Evolutionary conservation across 2,888 invertebrate genomes (phyloP), one percentile per base, ranked within the genome.

Genomic region (Venustoraphidia nigricollis): DNA sequence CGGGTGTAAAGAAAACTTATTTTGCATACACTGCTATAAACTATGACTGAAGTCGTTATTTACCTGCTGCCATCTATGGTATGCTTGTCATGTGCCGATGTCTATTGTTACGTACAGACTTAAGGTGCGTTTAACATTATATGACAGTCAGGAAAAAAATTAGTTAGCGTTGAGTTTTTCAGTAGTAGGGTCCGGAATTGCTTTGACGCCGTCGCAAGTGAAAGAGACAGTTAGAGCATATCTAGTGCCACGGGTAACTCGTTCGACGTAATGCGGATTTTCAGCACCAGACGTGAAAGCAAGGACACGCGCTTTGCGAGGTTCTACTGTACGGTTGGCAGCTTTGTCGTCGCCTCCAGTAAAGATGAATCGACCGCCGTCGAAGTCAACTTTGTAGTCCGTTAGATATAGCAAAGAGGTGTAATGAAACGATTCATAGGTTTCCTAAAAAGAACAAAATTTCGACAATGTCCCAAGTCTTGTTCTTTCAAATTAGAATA

Each of bases 261-360:
- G 77, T 65, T 92, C 91, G 2, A 92, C 87, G 63, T 73, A 77
- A 66, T 92, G 90, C 1, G 77, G 63, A 68, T 92, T 92, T 68
- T 93, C 92, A 39, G 77, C 77, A 10, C 91, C 92, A 42, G 92
- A 90, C 1, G 90, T 89, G 61, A 91, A 92, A 68, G 87, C 83
- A 35, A 82, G 82, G 2, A 91, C 76, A 53, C 92, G 74, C 13
- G 83, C 84, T 64, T 76, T 76, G 56, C 79, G 75, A 1, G 91
- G 91, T 63, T 91, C 91, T 42, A 85, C 68, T 1, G 79, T 77
- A 45, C 79, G 68, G 53, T 75, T 76, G n/a, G 66, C 62, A 11
- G 60, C 57, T 48, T 74, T 75, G n/a, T 68, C 65, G 41, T 71
- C 67, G 35, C 70, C 69, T 60, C 89, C 87, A 10, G 84, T 66